These are phyloP conservation scores for Drosophila repletoides DNA, from an alignment of 1,140 invertebrate species.

Conservation along the genomic window DNA sequence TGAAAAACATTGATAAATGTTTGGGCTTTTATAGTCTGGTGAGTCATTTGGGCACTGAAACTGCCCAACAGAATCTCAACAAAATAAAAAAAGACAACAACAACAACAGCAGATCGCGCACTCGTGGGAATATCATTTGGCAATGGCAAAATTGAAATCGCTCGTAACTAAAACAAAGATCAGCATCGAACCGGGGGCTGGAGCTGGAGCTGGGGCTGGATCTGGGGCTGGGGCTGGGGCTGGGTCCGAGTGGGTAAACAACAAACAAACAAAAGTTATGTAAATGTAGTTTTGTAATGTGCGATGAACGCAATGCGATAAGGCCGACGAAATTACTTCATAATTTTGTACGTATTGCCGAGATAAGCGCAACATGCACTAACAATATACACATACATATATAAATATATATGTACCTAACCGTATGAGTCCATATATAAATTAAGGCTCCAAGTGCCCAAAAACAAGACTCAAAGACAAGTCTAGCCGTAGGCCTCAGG, in stretches of 20 bases:
- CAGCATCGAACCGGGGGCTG: constrained; percentile 15
- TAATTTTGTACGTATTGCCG: constrained; percentile 63
- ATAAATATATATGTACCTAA: background rate
- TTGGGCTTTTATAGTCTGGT: constrained; percentile 15
- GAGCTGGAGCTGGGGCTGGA: background rate
- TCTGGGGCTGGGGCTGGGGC: background rate
- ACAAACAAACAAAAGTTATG: constrained; percentile 69
- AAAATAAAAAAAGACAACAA: constrained; percentile 12
- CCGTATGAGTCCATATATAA: constrained; percentile 10
- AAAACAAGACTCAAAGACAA: constrained; percentile 33
- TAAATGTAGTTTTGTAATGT: constrained; percentile 79
- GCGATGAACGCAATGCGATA: constrained; percentile 79
- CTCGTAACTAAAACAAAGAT: constrained; percentile 49
- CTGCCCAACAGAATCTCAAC: constrained; percentile 25
- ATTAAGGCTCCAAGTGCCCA: constrained; percentile 14
- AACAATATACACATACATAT: constrained; percentile 28
- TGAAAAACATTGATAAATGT: constrained; percentile 40
- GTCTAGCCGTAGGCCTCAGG: constrained; percentile 43
- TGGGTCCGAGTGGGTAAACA: constrained; percentile 9
- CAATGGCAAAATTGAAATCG: constrained; percentile 54
- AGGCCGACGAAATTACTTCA: constrained; percentile 70
- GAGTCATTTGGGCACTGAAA: constrained; percentile 25
- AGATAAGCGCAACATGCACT: constrained; percentile 53
- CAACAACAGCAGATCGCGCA: constrained; percentile 1
- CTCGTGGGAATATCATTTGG: constrained; percentile 72